These are phyloP conservation scores for Orthonychiurus folsomi DNA, from an alignment of 2,888 invertebrate species.

Conservation along the genomic window DNA sequence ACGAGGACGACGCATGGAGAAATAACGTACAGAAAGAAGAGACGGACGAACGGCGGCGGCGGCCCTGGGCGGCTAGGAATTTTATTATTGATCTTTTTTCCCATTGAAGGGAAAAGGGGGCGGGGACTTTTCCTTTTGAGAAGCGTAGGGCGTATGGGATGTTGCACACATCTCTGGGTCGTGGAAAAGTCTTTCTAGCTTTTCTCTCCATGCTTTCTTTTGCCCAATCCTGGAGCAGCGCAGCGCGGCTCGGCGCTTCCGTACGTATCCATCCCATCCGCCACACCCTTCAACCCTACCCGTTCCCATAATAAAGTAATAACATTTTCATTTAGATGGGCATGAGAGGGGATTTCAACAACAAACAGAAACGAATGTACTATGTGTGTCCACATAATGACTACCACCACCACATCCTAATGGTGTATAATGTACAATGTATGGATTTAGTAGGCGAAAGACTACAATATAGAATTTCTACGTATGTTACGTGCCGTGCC, in stretches of 20 bases:
- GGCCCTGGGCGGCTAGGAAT: slow-evolving; percentile 27
- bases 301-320: neutral
- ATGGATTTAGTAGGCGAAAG: neutral
- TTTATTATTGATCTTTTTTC: slow-evolving; percentile 28
- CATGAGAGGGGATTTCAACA: too few relatives aligned
- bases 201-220: slow-evolving; percentile 4
- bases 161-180: too few relatives aligned
- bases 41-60: too few relatives aligned
- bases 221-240: neutral
- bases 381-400: neutral
- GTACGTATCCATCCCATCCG: neutral
- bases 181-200: slow-evolving; percentile 16
- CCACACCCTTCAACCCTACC: neutral
- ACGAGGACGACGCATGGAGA: too few relatives aligned
- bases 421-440: too few relatives aligned
- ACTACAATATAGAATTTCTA: neutral
- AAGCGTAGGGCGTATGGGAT: slow-evolving; percentile 10
- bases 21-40: too few relatives aligned
- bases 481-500: too few relatives aligned
- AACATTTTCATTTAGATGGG: neutral
- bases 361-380: too few relatives aligned
- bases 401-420: neutral
- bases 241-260: too few relatives aligned
- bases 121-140: neutral
- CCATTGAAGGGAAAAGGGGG: slow-evolving; percentile 11